Percentiles rank a stretch among this genome's conserved stretches.
phyloP scores from a whole-genome alignment of 2,113 vertebrate species.

The Erythrocebus patas region DNA sequence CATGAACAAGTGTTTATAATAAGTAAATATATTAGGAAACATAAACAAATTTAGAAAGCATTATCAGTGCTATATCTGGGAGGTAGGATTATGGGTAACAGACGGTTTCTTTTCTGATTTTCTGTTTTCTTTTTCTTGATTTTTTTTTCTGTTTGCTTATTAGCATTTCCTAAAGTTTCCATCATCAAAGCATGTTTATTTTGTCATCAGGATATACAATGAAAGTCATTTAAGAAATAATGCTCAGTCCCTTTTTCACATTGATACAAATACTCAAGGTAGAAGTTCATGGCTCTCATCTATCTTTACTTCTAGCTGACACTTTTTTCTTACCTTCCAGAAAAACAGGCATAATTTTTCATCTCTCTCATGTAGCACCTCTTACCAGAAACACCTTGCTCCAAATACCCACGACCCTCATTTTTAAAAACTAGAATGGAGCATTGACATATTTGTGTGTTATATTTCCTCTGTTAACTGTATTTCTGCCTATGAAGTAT shows the following conservation, averaged over 20 bases:
- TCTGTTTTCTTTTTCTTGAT: background rate
- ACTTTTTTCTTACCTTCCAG: slow-evolving; percentile 5
- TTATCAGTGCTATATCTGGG: background rate
- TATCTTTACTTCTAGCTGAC: slow-evolving; percentile 1
- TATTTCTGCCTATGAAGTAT: slow-evolving; percentile 56
- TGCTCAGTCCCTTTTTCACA: background rate
- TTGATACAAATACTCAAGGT: background rate
- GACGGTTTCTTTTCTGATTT: background rate
- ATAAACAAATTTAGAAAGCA: background rate
- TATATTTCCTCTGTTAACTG: slow-evolving; percentile 64
- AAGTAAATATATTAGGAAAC: background rate
- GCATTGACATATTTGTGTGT: slow-evolving; percentile 50
- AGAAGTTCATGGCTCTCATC: background rate
- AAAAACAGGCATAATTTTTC: slow-evolving; percentile 1
- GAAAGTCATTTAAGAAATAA: background rate
- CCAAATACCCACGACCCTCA: slow-evolving; percentile 57
- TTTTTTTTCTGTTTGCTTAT: background rate
- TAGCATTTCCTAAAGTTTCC: background rate
- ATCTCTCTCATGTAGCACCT: background rate
- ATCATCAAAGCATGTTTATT: background rate
- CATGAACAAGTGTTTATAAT: background rate
- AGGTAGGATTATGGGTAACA: background rate
- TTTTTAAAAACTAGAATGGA: slow-evolving; percentile 42
- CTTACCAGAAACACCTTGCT: slow-evolving; percentile 57
- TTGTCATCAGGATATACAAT: background rate